Evolutionary conservation across 2,888 invertebrate species (phyloP).

Genomic region (Trichacis sp.): DNA sequence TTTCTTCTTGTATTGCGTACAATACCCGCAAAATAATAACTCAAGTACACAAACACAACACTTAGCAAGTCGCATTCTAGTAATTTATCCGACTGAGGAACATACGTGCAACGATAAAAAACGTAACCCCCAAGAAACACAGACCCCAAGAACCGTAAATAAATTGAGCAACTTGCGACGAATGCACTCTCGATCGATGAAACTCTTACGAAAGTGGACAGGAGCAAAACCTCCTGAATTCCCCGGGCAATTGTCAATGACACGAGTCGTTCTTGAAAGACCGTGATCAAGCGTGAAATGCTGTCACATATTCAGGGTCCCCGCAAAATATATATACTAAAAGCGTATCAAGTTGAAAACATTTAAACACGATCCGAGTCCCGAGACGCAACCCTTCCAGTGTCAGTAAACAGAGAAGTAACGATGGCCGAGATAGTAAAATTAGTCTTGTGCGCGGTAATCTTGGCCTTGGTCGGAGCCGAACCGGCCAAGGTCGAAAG

Average conservation of each 20-base stretch:
- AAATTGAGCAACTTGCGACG: neutral
- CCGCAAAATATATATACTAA: constrained; percentile 37
- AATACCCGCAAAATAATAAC: too few species aligned
- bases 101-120: too few species aligned
- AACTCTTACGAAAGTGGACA: neutral
- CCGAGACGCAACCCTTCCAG: too few species aligned
- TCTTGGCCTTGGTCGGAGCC: neutral
- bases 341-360: constrained; percentile 22
- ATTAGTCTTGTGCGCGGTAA: constrained; percentile 12
- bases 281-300: constrained; percentile 53
- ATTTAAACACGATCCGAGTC: constrained; percentile 9
- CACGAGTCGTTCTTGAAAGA: constrained; percentile 57
- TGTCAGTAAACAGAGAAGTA: neutral
- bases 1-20: too few species aligned
- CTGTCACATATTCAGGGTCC: constrained; percentile 52
- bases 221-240: constrained; percentile 10
- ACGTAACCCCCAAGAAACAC: too few species aligned
- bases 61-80: too few species aligned
- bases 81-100: too few species aligned
- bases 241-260: constrained; percentile 49
- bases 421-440: constrained; percentile 12
- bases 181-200: constrained; percentile 7
- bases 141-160: too few species aligned
- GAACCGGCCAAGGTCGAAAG: constrained; percentile 42
- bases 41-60: too few species aligned